These are phyloP conservation scores for Felis chaus DNA, from an alignment of 2,113 vertebrate genomes.

Conservation along the genomic window DNA sequence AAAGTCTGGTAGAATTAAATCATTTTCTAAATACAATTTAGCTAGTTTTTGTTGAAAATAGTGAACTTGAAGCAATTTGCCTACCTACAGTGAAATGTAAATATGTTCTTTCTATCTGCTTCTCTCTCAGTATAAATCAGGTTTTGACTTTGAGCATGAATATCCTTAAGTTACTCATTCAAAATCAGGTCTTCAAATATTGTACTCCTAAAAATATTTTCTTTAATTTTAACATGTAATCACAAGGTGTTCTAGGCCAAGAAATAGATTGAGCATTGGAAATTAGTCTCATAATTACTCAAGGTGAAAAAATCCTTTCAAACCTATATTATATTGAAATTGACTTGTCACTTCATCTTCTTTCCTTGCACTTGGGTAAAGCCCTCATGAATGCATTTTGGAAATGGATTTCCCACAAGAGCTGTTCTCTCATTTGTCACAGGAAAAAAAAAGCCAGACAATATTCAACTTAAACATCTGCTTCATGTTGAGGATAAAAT, in stretches of 20 bases:
- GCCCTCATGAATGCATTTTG: constrained; percentile 34
- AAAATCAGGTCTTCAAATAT: neutral
- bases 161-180: neutral
- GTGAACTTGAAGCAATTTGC: neutral
- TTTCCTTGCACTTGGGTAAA: constrained; percentile 45
- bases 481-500: constrained; percentile 26
- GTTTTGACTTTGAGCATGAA: neutral
- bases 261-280: neutral
- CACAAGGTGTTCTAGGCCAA: neutral
- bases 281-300: constrained; percentile 6
- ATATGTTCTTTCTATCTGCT: neutral
- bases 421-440: constrained; percentile 56
- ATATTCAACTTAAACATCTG: constrained; percentile 50
- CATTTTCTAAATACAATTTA: neutral
- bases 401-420: constrained; percentile 54
- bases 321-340: neutral
- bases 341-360: constrained; percentile 31
- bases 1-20: neutral
- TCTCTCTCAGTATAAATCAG: neutral
- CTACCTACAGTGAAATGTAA: neutral
- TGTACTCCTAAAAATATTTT: neutral
- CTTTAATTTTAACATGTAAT: constrained; percentile 12
- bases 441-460: neutral
- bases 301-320: neutral
- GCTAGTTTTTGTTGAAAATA: neutral